These are phyloP conservation scores for Macrophya annulata DNA, from an alignment of 2,888 invertebrate species.

Conservation along the genomic window DNA sequence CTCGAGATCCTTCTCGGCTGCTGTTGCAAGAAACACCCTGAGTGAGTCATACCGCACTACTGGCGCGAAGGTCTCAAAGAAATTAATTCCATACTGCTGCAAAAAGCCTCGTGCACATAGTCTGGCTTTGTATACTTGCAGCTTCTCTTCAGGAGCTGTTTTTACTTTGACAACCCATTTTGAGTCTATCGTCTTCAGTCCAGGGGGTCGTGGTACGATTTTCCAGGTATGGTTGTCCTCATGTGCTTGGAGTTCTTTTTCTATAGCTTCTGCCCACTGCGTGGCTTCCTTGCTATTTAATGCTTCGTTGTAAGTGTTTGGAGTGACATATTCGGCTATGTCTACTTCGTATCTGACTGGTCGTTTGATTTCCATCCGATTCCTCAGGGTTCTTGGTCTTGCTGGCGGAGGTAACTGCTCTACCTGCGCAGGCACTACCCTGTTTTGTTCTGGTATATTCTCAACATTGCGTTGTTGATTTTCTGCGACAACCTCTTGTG, in stretches of 20 bases:
- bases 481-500: conserved; percentile 47
- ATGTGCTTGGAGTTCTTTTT: conserved; percentile 60
- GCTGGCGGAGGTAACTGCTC: background rate
- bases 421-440: background rate
- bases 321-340: conserved; percentile 49
- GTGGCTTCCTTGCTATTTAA: conserved; percentile 48
- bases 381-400: background rate
- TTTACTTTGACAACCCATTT: conserved; percentile 57
- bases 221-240: conserved; percentile 59
- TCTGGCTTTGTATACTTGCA: conserved; percentile 62
- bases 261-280: conserved; percentile 59
- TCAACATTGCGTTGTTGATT: conserved; percentile 18
- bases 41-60: conserved; percentile 59
- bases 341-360: conserved; percentile 27
- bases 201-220: conserved; percentile 52
- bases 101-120: too few relatives aligned
- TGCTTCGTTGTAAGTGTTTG: conserved; percentile 52
- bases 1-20: conserved; percentile 59
- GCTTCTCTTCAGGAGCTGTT: conserved; percentile 29
- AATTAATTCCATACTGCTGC: too few relatives aligned
- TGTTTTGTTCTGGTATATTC: too few relatives aligned
- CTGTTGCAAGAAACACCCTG: conserved; percentile 59
- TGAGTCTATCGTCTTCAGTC: conserved; percentile 55
- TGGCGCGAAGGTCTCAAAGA: too few relatives aligned
- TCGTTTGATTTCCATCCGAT: background rate